Base-by-base conservation (phyloP, 2,888 invertebrate species). In the Pachymerium ferrugineum region DNA sequence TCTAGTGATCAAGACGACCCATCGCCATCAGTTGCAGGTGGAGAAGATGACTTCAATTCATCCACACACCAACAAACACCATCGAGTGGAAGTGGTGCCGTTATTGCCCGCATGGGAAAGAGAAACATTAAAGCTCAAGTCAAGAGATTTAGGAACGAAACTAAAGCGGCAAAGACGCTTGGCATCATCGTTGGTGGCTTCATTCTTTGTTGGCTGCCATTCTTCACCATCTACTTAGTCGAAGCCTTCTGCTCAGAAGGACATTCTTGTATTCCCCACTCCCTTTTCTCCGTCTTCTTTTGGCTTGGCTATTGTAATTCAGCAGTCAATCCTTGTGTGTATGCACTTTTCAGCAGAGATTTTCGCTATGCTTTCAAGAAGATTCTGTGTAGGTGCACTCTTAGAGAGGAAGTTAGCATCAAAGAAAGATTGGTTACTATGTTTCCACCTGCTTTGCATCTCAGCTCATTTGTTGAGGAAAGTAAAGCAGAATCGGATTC, bases 291-390 rank as follows among this genome's bases (percentile, higher is more conserved):
- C 12, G 88, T 97, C 30, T 88, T 96, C 22, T 97, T 97, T 85
- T 98, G 97, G 97, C 86, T 98, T 76, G 98, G 97, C 1, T 97
- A 97, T 85, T 94, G 95, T 85, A 97, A 97, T 83, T 94, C 94
- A 0, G 97, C 96, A 3, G 91, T 97, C 78, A 97, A 97, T 82
- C 97, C 97, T 0, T 89, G 94, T 81, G 94, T 97, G 77, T 97
- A 97, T 83, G 96, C 95, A 4, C 86, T 95, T 75, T 96, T 96
- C 85, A 94, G 94, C 71, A 93, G 93, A 83, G 96, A 97, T 84
- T 97, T 96, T 84, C 89, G 96, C 76, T 93, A 92, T 81, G 96
- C 96, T 28, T 97, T 97, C 85, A 94, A 94, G 83, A 89, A 91
- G 78, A 93, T 97, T 78, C 90, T 96, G 78, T 94, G 94, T 84